A percentile compares a stretch with the other conserved stretches of the same genome.
Conservation (phyloP, 1,140 invertebrate species). For the Leptinotarsa lineolata region DNA sequence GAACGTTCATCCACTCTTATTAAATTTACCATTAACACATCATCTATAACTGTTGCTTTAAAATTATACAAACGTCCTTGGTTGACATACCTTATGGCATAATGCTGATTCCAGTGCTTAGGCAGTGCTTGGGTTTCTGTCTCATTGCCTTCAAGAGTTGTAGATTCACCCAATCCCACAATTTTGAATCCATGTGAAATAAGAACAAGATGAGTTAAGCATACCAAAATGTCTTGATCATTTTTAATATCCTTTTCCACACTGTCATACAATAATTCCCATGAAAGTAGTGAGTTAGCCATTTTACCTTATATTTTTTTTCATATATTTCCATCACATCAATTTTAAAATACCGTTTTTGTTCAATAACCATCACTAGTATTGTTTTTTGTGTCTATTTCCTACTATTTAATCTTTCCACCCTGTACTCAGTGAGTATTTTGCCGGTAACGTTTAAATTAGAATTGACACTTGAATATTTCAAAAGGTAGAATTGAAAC, state of each 20-base stretch:
- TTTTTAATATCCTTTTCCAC: conserved; percentile 65
- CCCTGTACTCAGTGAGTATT: too few species aligned
- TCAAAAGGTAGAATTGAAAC: too few species aligned
- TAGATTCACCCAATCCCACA: conserved; percentile 73
- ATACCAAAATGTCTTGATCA: conserved; percentile 72
- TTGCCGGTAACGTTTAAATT: too few species aligned
- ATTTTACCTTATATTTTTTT: conserved; percentile 27
- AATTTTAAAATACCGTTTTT: too few species aligned
- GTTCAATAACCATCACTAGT: too few species aligned
- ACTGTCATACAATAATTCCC: conserved; percentile 70
- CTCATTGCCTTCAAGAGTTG: conserved; percentile 65
- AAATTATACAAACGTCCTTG: conserved; percentile 69
- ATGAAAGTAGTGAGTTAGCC: conserved; percentile 66
- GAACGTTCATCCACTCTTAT: conserved; percentile 51
- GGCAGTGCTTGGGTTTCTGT: conserved; percentile 69
- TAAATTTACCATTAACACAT: conserved; percentile 52
- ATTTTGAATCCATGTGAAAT: conserved; percentile 73
- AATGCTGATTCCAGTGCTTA: conserved; percentile 69
- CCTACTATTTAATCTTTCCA: too few species aligned
- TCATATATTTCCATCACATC: too few species aligned
- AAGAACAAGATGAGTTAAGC: conserved; percentile 73
- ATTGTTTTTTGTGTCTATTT: too few species aligned
- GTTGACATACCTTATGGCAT: conserved; percentile 69
- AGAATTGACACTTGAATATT: too few species aligned
- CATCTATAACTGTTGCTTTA: conserved; percentile 59